Conservation (phyloP, 2,113 vertebrate species). For the Polypterus senegalus region DNA sequence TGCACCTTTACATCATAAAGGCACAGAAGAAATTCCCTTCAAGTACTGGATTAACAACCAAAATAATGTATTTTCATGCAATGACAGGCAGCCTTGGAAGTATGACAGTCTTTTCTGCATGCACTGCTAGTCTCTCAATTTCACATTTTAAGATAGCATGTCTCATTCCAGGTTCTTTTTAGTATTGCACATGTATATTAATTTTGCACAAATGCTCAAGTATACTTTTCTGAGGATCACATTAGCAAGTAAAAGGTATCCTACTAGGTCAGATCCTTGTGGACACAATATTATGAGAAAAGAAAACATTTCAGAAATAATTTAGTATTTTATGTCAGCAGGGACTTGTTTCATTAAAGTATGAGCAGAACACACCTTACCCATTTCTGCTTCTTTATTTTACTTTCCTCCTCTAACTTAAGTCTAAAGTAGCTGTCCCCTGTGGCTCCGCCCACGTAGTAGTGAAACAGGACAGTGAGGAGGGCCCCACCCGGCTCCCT, state of each 20-base stretch:
- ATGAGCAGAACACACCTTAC: no score
- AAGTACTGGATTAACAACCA: neutral
- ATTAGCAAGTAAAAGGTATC: neutral
- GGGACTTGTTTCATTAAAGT: neutral
- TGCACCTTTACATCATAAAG: neutral
- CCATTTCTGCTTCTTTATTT: no score
- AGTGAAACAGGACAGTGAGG: no score
- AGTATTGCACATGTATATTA: no score
- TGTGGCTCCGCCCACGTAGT: no score
- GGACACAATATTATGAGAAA: neutral
- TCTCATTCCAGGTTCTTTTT: no score
- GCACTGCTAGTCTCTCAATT: no score
- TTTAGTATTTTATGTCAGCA: neutral
- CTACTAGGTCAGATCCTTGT: neutral
- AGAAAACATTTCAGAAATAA: neutral
- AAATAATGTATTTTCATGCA: constrained; percentile 1
- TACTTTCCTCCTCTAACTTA: no score
- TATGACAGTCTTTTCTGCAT: neutral
- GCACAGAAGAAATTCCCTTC: neutral
- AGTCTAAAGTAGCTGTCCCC: no score
- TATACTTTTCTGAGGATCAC: neutral
- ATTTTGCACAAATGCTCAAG: neutral
- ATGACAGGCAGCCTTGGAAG: neutral
- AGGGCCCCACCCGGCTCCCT: no score
- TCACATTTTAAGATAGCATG: no score